Evolutionary conservation across 2,113 vertebrate genomes (phyloP).

Genomic region (Cyprinodon tularosa): DNA sequence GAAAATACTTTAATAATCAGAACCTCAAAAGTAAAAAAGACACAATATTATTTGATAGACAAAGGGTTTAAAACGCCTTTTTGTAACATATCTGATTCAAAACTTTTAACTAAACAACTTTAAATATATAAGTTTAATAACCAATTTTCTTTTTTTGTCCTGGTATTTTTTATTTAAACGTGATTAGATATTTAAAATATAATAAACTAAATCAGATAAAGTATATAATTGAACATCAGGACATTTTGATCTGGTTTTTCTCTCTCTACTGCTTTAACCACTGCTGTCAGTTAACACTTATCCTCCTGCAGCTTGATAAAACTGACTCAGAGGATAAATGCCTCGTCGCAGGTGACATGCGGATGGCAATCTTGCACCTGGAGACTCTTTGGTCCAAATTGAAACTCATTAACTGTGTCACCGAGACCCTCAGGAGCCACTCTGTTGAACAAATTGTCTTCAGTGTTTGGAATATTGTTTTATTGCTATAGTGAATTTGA

Average conservation of each 20-base stretch:
- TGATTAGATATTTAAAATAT: no score
- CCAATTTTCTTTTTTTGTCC: background rate
- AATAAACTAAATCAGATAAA: background rate
- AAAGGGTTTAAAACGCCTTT: no score
- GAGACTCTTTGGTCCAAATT: slow-evolving; percentile 49
- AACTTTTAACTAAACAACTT: background rate
- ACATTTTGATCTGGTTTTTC: slow-evolving; percentile 1
- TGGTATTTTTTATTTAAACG: no score
- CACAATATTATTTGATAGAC: no score
- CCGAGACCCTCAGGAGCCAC: slow-evolving; percentile 44
- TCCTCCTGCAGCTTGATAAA: slow-evolving; percentile 44
- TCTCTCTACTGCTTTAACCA: slow-evolving; percentile 13
- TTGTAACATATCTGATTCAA: background rate
- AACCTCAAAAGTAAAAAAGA: background rate
- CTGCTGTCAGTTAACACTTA: slow-evolving; percentile 38
- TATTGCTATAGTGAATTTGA: background rate
- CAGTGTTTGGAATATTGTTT: slow-evolving; percentile 21
- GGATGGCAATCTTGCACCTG: slow-evolving; percentile 55
- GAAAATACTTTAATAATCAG: background rate
- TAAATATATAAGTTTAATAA: background rate
- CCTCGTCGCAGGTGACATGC: slow-evolving; percentile 46
- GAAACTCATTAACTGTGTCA: slow-evolving; percentile 70
- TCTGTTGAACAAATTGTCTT: slow-evolving; percentile 19
- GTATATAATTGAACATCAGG: background rate
- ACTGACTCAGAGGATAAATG: slow-evolving; percentile 52